These are phyloP conservation scores for Tragulus kanchil DNA, from an alignment of 2,113 vertebrate genomes.

Conservation along the genomic window DNA sequence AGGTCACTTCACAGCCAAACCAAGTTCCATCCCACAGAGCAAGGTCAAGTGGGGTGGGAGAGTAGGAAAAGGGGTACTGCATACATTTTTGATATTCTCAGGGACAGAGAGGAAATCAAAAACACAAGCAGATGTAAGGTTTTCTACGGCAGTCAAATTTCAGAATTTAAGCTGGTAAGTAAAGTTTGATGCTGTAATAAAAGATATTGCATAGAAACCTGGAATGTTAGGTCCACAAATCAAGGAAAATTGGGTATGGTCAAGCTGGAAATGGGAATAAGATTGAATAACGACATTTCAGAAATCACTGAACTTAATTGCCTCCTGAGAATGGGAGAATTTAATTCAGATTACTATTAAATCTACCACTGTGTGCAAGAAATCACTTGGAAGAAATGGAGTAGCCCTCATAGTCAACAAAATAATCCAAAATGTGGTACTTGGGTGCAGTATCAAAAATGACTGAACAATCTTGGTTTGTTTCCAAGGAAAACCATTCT, in stretches of 20 bases:
- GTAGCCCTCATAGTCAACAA: not conserved
- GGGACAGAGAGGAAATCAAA: not conserved
- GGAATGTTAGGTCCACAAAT: not conserved
- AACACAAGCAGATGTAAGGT: not conserved
- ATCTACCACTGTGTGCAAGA: not conserved
- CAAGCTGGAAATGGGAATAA: not conserved
- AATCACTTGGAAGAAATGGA: not conserved
- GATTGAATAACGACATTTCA: not conserved
- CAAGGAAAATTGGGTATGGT: not conserved
- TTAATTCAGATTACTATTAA: not conserved
- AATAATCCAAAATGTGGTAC: not conserved
- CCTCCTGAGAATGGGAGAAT: not conserved
- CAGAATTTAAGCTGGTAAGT: not conserved
- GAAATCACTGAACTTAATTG: not conserved
- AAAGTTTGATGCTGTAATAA: not conserved
- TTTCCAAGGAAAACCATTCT: not conserved
- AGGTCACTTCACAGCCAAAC: constrained; percentile 3
- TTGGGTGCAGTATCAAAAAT: not conserved
- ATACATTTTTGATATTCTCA: not conserved
- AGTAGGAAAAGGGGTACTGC: not conserved
- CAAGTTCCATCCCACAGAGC: not conserved
- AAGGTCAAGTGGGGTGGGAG: not conserved
- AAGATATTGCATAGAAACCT: not conserved
- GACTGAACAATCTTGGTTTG: not conserved
- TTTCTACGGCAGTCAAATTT: not conserved